phyloP scores from a whole-genome alignment of 2,113 vertebrate species.

The Pipra filicauda region DNA sequence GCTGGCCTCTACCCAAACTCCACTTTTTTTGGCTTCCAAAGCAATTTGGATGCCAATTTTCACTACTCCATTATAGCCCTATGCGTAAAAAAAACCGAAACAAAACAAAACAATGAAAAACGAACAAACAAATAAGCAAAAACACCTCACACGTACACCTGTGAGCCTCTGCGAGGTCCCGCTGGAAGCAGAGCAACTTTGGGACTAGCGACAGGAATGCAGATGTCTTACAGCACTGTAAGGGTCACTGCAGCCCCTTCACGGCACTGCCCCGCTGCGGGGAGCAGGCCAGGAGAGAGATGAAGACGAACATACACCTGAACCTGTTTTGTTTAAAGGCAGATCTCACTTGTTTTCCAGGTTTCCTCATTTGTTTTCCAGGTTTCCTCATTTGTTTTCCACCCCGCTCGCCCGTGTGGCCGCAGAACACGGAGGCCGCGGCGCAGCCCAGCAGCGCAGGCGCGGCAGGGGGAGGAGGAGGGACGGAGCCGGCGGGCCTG shows the following conservation, averaged over 20 bases:
- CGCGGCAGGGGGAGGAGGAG: background rate
- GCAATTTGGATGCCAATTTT: background rate
- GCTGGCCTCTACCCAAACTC: background rate
- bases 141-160: fast-evolving
- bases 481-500: fast-evolving
- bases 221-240: fast-evolving
- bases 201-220: fast-evolving
- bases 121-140: background rate
- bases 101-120: no score
- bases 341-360: fast-evolving
- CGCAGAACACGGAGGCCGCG: background rate
- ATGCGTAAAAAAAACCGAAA: fast-evolving
- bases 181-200: background rate
- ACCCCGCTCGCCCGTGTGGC: fast-evolving
- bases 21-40: background rate
- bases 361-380: fast-evolving
- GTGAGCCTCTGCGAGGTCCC: background rate
- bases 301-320: fast-evolving
- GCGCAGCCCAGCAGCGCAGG: background rate
- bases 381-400: fast-evolving
- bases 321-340: fast-evolving
- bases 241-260: background rate
- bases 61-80: fast-evolving
- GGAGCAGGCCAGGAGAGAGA: fast-evolving
- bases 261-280: fast-evolving